Evolutionary conservation across 2,113 vertebrate species (phyloP).

Genomic region (Malurus melanocephalus): DNA sequence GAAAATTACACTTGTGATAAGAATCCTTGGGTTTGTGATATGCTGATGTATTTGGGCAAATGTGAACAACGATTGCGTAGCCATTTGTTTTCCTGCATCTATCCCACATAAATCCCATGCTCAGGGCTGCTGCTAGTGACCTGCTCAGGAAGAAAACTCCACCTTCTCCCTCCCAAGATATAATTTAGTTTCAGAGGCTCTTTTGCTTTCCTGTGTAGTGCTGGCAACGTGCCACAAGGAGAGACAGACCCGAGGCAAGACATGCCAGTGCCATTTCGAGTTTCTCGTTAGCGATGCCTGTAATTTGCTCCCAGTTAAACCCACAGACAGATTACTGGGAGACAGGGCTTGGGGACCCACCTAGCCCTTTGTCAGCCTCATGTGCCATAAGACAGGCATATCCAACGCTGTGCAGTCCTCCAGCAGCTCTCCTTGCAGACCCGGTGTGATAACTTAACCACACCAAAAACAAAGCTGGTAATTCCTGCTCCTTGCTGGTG

Average conservation of each 20-base stretch:
- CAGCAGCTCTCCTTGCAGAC: not conserved
- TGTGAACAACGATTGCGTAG: not conserved
- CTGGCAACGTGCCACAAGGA: constrained; percentile 2
- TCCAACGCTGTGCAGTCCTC: not conserved
- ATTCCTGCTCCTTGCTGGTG: not conserved
- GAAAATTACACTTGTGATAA: constrained; percentile 23
- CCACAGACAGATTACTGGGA: constrained; percentile 8
- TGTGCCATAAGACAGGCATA: not conserved
- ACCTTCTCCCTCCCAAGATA: not conserved
- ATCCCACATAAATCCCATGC: not conserved
- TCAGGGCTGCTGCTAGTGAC: not conserved
- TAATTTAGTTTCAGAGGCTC: constrained; percentile 5
- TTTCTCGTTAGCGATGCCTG: not conserved
- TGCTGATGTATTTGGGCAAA: not conserved
- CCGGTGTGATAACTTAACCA: not conserved
- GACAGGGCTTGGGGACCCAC: not conserved
- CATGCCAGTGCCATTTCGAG: not conserved
- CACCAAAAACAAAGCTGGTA: not conserved
- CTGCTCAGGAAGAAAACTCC: not conserved
- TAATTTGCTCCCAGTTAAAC: constrained; percentile 38
- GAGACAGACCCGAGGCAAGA: constrained; percentile 24
- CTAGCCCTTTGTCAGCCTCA: constrained; percentile 9
- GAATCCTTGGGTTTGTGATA: not conserved
- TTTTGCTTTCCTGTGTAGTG: not conserved
- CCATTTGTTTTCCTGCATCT: not conserved